Evolutionary conservation across 2,888 invertebrate genomes (phyloP), one percentile per base, ranked within the genome.

Genomic region (Oligia latruncula): DNA sequence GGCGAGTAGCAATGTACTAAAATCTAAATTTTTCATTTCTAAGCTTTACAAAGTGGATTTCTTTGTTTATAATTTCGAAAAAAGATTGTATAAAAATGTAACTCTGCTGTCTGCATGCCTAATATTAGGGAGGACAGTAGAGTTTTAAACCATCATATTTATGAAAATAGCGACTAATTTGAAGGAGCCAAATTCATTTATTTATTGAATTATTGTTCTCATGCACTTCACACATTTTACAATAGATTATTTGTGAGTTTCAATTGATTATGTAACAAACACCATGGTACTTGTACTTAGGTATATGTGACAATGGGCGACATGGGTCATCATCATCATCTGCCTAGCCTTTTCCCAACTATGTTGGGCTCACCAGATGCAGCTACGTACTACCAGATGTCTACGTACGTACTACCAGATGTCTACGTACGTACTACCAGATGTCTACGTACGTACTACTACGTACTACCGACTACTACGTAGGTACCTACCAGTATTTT

Each of bases 1-100:
- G 82, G 78, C 40, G 89, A 88, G 89, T 89, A 89, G 89, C 86
- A 58, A 6, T 74, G 71, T 81, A 88, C 86, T 80, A 74, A 67
- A 74, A 40, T 23, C 2, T 4, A 0, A 20, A 20, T 0, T 43
- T 35, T 70, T 15, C 0, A 8, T 52, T 58, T 49, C 0, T 0
- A 40, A 6, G 8, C 2, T n/a, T 43, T 9, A 2, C 4, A 4
- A 20, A 17, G 0, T 23, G 2, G 1, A 64, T 43, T 65, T 52
- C 29, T 65, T 20, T 4, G 5, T 20, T 46, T 15, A 15, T n/a
- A 35, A 58, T 35, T 65, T 55, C 0, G 3, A 35, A n/a, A 55
- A 55, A 3, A 9, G 0, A 13, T 77, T 20, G 0, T 23, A 23
- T 23, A 9, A 0, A 0, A 35, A 55, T 8, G 1, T 55, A 2